Evolutionary conservation across 2,113 vertebrate genomes (phyloP).

Genomic region (Puffinus mauretanicus): DNA sequence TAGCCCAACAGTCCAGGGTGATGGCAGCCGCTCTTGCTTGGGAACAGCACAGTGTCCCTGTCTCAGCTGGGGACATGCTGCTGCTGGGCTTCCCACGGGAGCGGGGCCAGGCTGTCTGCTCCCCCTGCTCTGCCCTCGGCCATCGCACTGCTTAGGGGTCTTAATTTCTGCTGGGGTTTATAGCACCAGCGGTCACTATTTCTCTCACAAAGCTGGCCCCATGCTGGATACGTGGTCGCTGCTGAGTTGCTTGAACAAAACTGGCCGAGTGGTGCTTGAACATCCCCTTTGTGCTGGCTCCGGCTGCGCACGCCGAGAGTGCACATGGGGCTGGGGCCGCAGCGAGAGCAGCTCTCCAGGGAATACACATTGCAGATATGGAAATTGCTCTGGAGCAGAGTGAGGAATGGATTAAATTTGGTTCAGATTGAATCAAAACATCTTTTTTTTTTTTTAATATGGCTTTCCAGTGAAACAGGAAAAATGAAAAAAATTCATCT

Average conservation of each 20-base stretch:
- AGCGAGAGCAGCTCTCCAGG: background rate
- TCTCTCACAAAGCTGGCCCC: background rate
- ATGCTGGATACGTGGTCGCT: accelerated
- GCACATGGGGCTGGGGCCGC: background rate
- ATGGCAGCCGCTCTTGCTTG: background rate
- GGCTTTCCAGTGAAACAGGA: background rate
- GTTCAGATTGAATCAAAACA: background rate
- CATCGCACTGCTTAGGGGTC: background rate
- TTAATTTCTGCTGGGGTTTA: background rate
- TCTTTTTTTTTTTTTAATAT: background rate
- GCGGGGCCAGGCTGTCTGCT: accelerated
- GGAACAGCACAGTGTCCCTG: background rate
- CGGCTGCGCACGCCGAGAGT: accelerated
- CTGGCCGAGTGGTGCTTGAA: background rate
- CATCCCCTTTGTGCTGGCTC: background rate
- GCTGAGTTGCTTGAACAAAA: background rate
- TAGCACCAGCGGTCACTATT: accelerated
- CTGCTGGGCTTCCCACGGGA: background rate
- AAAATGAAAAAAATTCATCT: constrained; percentile 36
- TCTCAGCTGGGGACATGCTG: no score
- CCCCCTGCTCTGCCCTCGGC: background rate
- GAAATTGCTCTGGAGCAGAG: background rate
- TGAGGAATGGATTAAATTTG: constrained; percentile 13
- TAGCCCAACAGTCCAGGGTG: background rate
- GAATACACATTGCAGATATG: background rate